Conservation (phyloP, 2,888 invertebrate genomes). For the Tricholauxania praeusta region DNA sequence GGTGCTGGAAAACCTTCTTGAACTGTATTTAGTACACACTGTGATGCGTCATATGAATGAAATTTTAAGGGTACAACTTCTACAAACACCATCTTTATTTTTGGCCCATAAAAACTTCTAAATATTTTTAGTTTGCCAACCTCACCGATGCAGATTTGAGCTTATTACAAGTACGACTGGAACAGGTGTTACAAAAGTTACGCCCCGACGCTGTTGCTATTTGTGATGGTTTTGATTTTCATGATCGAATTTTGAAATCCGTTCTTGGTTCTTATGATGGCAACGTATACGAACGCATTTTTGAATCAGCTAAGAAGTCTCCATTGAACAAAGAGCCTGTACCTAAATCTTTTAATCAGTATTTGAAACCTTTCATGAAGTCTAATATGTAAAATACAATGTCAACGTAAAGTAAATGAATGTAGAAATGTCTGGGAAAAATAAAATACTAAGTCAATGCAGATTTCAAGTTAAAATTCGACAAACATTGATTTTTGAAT, state of each 20-base stretch:
- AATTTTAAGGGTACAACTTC: conserved; percentile 77
- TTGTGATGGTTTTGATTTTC: conserved; percentile 90
- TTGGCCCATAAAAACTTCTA: background rate
- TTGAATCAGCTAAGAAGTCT: conserved; percentile 81
- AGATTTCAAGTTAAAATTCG: no score
- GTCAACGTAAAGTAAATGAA: no score
- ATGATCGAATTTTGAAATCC: conserved; percentile 80
- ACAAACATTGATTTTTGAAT: no score
- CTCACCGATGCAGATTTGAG: conserved; percentile 49
- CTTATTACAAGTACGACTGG: conserved; percentile 76
- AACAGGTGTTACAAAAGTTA: conserved; percentile 75
- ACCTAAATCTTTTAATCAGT: conserved; percentile 74
- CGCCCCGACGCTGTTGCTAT: conserved; percentile 89
- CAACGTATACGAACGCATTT: conserved; percentile 83
- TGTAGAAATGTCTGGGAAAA: no score
- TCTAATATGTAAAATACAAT: conserved; percentile 71
- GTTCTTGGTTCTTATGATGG: conserved; percentile 85
- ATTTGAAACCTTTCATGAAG: conserved; percentile 82
- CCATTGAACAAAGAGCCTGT: conserved; percentile 84
- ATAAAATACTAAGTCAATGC: no score
- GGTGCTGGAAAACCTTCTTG: conserved; percentile 77
- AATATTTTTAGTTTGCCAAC: conserved; percentile 48
- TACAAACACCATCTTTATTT: no score
- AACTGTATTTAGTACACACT: conserved; percentile 81
- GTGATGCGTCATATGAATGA: conserved; percentile 79